Percentiles rank a stretch among this genome's conserved stretches.
Evolutionary conservation across 1,140 invertebrate genomes (phyloP).

Genomic region (Copidosoma floridanum): DNA sequence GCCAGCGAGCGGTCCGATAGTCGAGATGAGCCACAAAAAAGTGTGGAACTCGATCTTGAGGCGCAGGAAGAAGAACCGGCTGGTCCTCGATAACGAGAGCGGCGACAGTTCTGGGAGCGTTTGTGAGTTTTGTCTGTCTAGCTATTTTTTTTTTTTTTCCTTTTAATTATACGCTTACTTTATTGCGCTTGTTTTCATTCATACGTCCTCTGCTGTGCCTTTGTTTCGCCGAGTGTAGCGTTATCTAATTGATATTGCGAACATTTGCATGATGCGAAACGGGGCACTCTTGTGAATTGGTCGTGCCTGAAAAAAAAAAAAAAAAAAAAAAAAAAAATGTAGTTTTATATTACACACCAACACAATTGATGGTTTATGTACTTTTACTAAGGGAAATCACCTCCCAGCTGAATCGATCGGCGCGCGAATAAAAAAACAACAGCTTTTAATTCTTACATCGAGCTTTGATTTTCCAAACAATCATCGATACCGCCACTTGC

Average conservation of each 20-base stretch:
- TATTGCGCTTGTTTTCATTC: not conserved
- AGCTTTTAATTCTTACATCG: too few relatives aligned
- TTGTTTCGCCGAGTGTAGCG: not conserved
- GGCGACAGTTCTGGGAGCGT: conserved; percentile 29
- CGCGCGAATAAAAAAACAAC: too few relatives aligned
- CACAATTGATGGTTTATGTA: too few relatives aligned
- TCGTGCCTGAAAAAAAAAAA: too few relatives aligned
- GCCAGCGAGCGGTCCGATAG: not conserved
- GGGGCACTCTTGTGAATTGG: not conserved
- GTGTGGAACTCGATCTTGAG: conserved; percentile 54
- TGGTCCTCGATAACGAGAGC: conserved; percentile 38
- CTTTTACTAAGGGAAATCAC: too few relatives aligned
- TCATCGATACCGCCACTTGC: too few relatives aligned
- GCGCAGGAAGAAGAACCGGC: conserved; percentile 47
- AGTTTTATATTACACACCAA: too few relatives aligned
- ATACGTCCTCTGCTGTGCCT: not conserved
- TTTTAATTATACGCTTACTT: too few relatives aligned
- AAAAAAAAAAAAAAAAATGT: too few relatives aligned
- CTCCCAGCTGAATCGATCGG: too few relatives aligned
- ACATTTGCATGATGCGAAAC: not conserved
- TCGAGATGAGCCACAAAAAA: conserved; percentile 50
- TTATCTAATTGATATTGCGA: conserved; percentile 1
- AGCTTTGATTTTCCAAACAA: too few relatives aligned
- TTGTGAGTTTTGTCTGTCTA: conserved; percentile 47
- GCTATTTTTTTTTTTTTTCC: too few relatives aligned